A percentile compares a stretch with the other conserved stretches of the same genome.
phyloP scores from a whole-genome alignment of 2,113 vertebrate genomes.

The Pelecanoides urinatrix region DNA sequence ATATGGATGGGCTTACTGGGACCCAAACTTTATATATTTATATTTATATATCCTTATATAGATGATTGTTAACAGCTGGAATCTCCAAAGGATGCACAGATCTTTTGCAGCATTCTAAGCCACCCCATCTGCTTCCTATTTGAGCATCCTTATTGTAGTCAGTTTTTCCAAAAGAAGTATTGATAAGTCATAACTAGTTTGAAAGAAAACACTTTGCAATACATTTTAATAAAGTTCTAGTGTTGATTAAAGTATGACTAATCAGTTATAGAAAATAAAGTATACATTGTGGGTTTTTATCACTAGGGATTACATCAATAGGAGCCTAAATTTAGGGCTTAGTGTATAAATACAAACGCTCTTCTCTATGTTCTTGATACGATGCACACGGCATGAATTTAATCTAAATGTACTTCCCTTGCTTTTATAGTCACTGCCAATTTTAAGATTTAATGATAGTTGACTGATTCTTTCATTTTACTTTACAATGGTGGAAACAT shows the following conservation, averaged over 20 bases:
- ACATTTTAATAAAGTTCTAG: background rate
- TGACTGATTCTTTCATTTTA: background rate
- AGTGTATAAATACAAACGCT: fast-evolving
- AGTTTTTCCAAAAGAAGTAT: background rate
- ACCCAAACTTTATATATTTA: background rate
- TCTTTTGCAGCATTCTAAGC: background rate
- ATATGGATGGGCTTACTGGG: background rate
- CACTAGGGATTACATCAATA: background rate
- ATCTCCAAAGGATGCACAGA: background rate
- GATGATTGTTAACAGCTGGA: background rate
- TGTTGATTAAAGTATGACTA: background rate
- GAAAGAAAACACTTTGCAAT: background rate
- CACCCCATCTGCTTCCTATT: background rate
- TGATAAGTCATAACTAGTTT: background rate
- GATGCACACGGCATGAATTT: background rate
- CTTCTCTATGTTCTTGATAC: background rate
- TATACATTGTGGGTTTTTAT: background rate
- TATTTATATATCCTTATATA: background rate
- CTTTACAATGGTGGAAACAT: background rate
- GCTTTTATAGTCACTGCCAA: background rate
- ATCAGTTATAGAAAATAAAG: background rate
- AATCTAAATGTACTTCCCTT: background rate
- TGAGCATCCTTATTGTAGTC: background rate
- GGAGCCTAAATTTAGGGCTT: background rate
- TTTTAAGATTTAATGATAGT: background rate